Evolutionary conservation across 1,140 invertebrate species (phyloP).

Genomic region (Drosophila littoralis): DNA sequence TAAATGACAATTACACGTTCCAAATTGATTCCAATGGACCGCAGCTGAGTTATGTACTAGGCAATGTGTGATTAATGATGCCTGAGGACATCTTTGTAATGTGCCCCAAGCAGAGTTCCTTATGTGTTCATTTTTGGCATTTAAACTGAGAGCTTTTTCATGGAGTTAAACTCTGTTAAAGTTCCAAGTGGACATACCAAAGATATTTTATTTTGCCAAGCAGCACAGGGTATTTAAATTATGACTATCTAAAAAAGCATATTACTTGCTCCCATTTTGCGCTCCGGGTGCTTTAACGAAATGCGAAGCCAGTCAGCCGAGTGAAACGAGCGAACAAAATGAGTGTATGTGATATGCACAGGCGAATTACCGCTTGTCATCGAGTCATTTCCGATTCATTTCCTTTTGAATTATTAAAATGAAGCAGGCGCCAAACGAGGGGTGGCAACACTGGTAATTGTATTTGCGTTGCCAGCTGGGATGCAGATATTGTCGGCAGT

Average conservation of each 20-base stretch:
- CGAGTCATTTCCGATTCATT: slow-evolving; percentile 69
- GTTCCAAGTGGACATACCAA: neutral
- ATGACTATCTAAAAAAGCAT: slow-evolving; percentile 2
- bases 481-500: neutral
- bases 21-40: slow-evolving; percentile 46
- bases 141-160: neutral
- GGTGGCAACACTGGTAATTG: slow-evolving; percentile 49
- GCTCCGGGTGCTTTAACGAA: no score
- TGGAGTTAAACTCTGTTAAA: no score
- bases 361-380: slow-evolving; percentile 70
- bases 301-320: neutral
- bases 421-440: slow-evolving; percentile 18
- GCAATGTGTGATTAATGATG: slow-evolving; percentile 32
- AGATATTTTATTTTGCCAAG: no score
- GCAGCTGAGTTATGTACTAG: slow-evolving; percentile 32
- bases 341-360: slow-evolving; percentile 54
- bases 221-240: neutral
- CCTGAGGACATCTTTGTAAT: neutral
- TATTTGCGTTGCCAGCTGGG: slow-evolving; percentile 40
- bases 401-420: slow-evolving; percentile 72
- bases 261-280: slow-evolving; percentile 4
- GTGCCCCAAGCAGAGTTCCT: neutral
- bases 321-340: slow-evolving; percentile 4
- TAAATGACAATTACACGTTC: slow-evolving; percentile 65
- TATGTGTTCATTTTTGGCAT: neutral